phyloP scores from a whole-genome alignment of 2,113 vertebrate genomes.

The Oriolus oriolus region DNA sequence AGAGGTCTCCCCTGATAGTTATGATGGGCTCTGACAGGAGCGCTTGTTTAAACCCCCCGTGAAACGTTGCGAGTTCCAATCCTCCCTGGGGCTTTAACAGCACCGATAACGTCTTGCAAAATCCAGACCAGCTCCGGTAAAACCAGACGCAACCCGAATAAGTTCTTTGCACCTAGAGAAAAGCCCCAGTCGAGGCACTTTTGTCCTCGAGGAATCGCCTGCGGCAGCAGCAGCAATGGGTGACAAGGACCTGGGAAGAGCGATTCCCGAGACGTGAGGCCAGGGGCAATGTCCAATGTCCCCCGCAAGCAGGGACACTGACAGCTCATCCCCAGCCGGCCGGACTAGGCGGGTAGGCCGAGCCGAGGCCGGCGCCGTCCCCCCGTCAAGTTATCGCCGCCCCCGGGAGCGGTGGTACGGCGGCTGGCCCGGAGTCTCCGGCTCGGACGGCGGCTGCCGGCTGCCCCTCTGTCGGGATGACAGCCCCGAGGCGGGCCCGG shows the following conservation, averaged over 20 bases:
- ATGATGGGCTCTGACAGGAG: not conserved
- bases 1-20: not conserved
- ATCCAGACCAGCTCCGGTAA: not conserved
- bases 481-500: not conserved
- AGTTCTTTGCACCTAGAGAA: not conserved
- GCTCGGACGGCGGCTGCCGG: not conserved
- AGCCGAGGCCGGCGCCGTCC: not conserved
- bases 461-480: not conserved
- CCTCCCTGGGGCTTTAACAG: not conserved
- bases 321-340: not conserved
- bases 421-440: not conserved
- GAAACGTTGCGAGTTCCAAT: not conserved
- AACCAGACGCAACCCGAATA: fast-evolving
- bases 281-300: not conserved
- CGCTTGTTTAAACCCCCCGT: not conserved
- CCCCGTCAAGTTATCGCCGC: not conserved
- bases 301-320: not conserved
- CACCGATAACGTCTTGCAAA: not conserved
- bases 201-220: not conserved
- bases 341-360: not conserved
- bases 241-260: not conserved
- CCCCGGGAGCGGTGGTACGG: not conserved
- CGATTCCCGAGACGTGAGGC: not conserved
- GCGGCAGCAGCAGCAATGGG: not conserved
- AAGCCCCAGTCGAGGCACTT: not conserved